A percentile compares a stretch with the other conserved stretches of the same genome.
Conservation (phyloP, 1,140 invertebrate genomes). For the Nixonia krombeini region DNA sequence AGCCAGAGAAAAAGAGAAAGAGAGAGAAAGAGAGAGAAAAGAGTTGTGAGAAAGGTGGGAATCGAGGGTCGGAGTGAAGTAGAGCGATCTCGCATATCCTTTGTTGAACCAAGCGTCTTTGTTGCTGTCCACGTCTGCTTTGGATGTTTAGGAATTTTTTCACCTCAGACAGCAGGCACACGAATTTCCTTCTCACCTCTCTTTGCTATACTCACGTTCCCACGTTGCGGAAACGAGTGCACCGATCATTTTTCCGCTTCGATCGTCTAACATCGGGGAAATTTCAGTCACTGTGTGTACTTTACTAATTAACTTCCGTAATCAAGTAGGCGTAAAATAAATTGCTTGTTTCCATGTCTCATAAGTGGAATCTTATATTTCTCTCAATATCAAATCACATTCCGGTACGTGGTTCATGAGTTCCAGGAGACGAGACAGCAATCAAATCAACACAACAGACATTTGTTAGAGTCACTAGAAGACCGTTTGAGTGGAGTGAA, state of each 20-base stretch:
- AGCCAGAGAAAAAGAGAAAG: slow-evolving; percentile 5
- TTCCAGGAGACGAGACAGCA: too few relatives aligned
- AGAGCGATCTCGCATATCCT: slow-evolving; percentile 54
- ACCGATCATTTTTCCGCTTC: slow-evolving; percentile 7
- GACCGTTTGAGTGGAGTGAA: too few relatives aligned
- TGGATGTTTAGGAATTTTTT: slow-evolving; percentile 46
- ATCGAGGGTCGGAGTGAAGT: slow-evolving; percentile 46
- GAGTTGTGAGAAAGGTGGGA: slow-evolving; percentile 35
- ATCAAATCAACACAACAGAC: too few relatives aligned
- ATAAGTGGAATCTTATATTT: too few relatives aligned
- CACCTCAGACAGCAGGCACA: slow-evolving; percentile 48
- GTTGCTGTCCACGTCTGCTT: slow-evolving; percentile 48
- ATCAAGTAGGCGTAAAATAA: too few relatives aligned
- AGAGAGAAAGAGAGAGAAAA: slow-evolving; percentile 10
- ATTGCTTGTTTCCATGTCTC: too few relatives aligned
- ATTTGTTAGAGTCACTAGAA: too few relatives aligned
- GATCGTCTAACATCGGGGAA: neutral
- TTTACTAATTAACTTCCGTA: too few relatives aligned
- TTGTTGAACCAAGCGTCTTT: slow-evolving; percentile 52
- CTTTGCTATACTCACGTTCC: slow-evolving; percentile 25
- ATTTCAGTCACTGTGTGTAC: too few relatives aligned
- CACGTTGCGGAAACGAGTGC: slow-evolving; percentile 39
- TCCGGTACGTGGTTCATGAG: too few relatives aligned
- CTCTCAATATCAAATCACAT: too few relatives aligned
- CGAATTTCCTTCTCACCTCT: slow-evolving; percentile 55